These are phyloP conservation scores for Hyaena hyaena DNA, from an alignment of 2,113 vertebrate species.

Conservation along the genomic window DNA sequence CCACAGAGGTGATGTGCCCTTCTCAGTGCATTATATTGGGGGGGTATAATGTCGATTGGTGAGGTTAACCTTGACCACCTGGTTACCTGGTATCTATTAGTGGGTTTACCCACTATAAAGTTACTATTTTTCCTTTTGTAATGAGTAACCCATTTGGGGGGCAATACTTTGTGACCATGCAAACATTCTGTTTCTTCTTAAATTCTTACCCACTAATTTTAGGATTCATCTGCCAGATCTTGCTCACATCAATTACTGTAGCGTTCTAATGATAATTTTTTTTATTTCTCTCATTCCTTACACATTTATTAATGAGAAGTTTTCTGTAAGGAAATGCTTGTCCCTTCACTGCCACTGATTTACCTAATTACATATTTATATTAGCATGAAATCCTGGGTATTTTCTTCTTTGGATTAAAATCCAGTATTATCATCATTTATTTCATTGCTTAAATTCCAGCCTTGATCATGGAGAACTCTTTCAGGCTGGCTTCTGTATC, in stretches of 20 bases:
- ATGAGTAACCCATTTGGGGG: background rate
- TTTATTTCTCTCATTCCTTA: background rate
- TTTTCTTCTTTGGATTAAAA: background rate
- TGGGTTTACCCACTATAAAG: background rate
- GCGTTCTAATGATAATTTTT: background rate
- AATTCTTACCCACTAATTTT: background rate
- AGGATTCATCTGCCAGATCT: background rate
- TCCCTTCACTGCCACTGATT: background rate
- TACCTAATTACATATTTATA: background rate
- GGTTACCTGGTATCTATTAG: background rate
- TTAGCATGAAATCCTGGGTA: background rate
- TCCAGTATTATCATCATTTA: background rate
- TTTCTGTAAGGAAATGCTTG: background rate
- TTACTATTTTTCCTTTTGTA: conserved; percentile 13
- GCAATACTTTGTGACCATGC: background rate
- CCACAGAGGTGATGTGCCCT: background rate
- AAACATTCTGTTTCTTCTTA: conserved; percentile 16
- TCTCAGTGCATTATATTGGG: background rate
- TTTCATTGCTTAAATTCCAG: background rate
- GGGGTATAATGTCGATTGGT: background rate
- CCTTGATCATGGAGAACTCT: background rate
- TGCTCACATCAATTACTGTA: background rate
- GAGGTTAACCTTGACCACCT: background rate
- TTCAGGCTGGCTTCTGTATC: background rate
- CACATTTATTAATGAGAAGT: background rate